Conservation (phyloP, 2,113 vertebrate species). For the Copsychus sechellarum region DNA sequence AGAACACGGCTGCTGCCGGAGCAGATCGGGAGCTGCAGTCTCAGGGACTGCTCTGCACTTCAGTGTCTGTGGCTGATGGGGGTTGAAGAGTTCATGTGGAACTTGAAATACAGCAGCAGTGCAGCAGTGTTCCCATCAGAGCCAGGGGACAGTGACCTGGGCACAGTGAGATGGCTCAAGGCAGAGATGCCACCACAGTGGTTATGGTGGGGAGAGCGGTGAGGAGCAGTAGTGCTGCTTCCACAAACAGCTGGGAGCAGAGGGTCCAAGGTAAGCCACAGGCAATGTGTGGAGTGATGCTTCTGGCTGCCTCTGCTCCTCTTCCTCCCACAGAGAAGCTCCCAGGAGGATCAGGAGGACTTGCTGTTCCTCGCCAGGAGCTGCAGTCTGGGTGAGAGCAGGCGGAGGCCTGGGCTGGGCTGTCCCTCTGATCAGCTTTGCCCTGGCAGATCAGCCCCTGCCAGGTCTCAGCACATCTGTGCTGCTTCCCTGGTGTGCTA, state of each 20-base stretch:
- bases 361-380: neutral
- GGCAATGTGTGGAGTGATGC: neutral
- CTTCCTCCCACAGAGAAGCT: neutral
- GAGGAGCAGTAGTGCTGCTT: neutral
- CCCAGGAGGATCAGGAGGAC: neutral
- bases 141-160: neutral
- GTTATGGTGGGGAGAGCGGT: rapidly evolving
- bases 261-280: neutral
- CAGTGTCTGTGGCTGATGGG: neutral
- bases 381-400: neutral
- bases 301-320: neutral
- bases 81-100: neutral
- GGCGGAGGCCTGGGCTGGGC: rapidly evolving
- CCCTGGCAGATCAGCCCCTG: neutral
- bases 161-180: neutral
- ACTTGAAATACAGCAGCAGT: neutral
- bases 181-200: neutral
- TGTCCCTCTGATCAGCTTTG: neutral
- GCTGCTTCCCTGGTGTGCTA: neutral
- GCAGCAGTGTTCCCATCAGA: neutral
- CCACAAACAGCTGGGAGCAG: neutral
- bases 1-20: rapidly evolving
- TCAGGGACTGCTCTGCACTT: neutral
- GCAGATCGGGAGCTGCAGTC: neutral
- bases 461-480: neutral